phyloP scores from a whole-genome alignment of 2,797 vertebrate species.

The Sciurus vulgaris region DNA sequence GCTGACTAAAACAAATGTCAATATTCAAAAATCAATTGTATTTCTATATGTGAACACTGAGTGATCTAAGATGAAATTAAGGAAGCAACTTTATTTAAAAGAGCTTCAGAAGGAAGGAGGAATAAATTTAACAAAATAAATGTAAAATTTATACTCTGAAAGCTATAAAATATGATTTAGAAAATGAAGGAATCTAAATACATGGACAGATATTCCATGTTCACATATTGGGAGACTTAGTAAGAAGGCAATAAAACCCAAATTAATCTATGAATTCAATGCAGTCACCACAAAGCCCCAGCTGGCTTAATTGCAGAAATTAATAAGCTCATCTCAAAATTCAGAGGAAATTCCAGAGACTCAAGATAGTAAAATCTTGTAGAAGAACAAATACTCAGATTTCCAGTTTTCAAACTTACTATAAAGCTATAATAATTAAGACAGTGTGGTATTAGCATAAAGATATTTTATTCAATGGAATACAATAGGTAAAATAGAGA shows the following conservation, averaged over 20 bases:
- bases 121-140: background rate
- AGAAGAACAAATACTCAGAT: background rate
- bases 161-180: background rate
- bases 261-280: background rate
- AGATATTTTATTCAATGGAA: background rate
- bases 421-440: constrained; percentile 37
- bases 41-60: background rate
- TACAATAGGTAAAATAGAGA: background rate
- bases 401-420: constrained; percentile 18
- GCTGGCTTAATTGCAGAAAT: background rate
- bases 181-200: background rate
- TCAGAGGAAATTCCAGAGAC: background rate
- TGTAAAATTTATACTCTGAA: background rate
- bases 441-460: background rate
- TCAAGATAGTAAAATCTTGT: background rate
- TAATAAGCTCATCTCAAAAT: background rate
- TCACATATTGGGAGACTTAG: background rate
- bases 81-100: background rate
- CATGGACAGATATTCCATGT: background rate
- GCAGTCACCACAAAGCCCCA: background rate
- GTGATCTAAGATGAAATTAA: background rate
- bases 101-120: background rate
- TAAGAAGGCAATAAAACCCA: background rate
- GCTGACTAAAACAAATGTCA: background rate
- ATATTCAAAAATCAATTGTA: background rate